Conservation (phyloP, 2,797 vertebrate genomes). For the Ispidina picta region DNA sequence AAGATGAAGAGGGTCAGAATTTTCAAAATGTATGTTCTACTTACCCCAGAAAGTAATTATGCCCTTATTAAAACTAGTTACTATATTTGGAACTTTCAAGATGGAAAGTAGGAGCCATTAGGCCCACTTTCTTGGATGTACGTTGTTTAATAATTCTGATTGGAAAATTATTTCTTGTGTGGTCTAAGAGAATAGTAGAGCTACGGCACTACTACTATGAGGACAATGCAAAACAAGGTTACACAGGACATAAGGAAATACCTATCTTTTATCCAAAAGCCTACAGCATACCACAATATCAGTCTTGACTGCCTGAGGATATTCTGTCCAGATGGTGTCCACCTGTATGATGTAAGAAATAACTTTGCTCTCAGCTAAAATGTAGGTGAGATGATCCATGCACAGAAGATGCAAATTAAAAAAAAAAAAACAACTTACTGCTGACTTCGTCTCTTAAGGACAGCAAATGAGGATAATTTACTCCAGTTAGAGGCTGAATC, state of each 20-base stretch:
- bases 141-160: background rate
- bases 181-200: background rate
- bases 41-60: constrained; percentile 37
- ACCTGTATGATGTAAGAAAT: constrained; percentile 43
- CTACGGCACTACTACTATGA: background rate
- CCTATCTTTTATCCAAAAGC: constrained; percentile 19
- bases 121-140: background rate
- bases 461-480: constrained; percentile 51
- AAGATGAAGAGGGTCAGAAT: constrained; percentile 3
- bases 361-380: constrained; percentile 18
- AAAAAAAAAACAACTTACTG: background rate
- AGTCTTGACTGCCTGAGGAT: constrained; percentile 11
- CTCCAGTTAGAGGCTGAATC: constrained; percentile 60
- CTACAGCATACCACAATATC: constrained; percentile 27
- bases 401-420: constrained; percentile 6
- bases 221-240: constrained; percentile 24
- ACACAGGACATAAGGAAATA: constrained; percentile 37
- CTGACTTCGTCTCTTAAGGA: constrained; percentile 41
- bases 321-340: constrained; percentile 60
- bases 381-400: constrained; percentile 33
- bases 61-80: constrained; percentile 50
- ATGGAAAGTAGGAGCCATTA: background rate
- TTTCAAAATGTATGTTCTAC: constrained; percentile 38
- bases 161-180: constrained; percentile 17
- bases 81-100: constrained; percentile 26